Evolutionary conservation across 2,888 invertebrate genomes (phyloP).

Genomic region (Melinaea menophilus): DNA sequence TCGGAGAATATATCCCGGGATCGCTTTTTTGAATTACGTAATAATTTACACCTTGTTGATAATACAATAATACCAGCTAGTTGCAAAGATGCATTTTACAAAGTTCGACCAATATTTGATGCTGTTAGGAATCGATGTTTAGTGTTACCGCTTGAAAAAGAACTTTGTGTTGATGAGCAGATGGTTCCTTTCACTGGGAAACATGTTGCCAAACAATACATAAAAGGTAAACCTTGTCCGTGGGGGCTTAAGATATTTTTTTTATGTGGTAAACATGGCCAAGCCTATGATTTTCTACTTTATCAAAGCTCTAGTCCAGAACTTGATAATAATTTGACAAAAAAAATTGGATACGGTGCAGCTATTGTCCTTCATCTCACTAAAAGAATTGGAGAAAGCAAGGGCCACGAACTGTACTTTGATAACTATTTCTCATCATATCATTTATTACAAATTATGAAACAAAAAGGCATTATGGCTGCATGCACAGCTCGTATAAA

Average conservation of each 20-base stretch:
- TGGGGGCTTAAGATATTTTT: constrained; percentile 35
- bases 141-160: constrained; percentile 34
- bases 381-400: constrained; percentile 35
- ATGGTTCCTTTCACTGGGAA: constrained; percentile 38
- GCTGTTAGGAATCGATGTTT: constrained; percentile 35
- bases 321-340: constrained; percentile 15
- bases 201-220: no score
- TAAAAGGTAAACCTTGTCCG: constrained; percentile 36
- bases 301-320: no score
- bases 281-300: no score
- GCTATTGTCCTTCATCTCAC: constrained; percentile 32
- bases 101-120: constrained; percentile 37
- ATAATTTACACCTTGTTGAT: constrained; percentile 35
- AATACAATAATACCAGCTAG: constrained; percentile 29
- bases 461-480: no score
- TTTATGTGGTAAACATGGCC: constrained; percentile 36
- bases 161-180: constrained; percentile 37
- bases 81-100: constrained; percentile 34
- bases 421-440: constrained; percentile 38
- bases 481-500: no score
- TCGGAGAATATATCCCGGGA: constrained; percentile 34
- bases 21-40: constrained; percentile 34
- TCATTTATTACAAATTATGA: constrained; percentile 30
- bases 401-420: constrained; percentile 33
- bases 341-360: constrained; percentile 36